Percentiles rank a stretch among this genome's conserved stretches.
phyloP scores from a whole-genome alignment of 1,140 invertebrate species.

The Halictus rubicundus region DNA sequence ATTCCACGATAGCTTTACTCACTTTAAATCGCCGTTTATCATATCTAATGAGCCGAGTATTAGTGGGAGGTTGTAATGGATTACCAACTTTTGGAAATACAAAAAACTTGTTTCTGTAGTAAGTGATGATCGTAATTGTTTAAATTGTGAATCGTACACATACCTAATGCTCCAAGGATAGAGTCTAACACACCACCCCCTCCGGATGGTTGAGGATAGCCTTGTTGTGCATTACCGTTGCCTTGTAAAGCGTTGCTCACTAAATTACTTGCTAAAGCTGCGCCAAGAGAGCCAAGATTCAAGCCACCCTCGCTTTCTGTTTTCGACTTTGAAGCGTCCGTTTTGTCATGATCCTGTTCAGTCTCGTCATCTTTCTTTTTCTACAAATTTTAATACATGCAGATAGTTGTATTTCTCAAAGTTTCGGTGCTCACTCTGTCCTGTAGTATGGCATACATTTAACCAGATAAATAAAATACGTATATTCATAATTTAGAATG shows the following conservation, averaged over 20 bases:
- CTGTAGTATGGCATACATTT: no score
- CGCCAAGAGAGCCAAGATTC: conserved; percentile 70
- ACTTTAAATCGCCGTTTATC: conserved; percentile 1
- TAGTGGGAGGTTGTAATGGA: no score
- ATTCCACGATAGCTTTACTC: conserved; percentile 1
- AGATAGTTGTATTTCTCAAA: neutral
- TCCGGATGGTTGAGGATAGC: conserved; percentile 71
- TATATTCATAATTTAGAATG: no score
- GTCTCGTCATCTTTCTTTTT: conserved; percentile 72
- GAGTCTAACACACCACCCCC: conserved; percentile 73
- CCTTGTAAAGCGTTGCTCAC: conserved; percentile 71
- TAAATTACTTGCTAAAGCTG: conserved; percentile 75
- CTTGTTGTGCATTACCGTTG: conserved; percentile 66
- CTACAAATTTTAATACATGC: conserved; percentile 49
- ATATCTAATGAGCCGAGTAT: neutral
- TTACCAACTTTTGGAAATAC: no score
- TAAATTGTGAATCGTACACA: conserved; percentile 8
- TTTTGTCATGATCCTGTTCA: conserved; percentile 71
- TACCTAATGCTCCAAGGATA: conserved; percentile 76
- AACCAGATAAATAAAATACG: no score
- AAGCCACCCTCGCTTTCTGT: conserved; percentile 73
- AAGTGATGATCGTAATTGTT: no score
- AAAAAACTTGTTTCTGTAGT: neutral
- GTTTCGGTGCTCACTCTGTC: no score
- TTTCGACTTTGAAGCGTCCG: conserved; percentile 64